Conservation (phyloP, 2,888 invertebrate genomes). For the Cecidostiba fungosa region DNA sequence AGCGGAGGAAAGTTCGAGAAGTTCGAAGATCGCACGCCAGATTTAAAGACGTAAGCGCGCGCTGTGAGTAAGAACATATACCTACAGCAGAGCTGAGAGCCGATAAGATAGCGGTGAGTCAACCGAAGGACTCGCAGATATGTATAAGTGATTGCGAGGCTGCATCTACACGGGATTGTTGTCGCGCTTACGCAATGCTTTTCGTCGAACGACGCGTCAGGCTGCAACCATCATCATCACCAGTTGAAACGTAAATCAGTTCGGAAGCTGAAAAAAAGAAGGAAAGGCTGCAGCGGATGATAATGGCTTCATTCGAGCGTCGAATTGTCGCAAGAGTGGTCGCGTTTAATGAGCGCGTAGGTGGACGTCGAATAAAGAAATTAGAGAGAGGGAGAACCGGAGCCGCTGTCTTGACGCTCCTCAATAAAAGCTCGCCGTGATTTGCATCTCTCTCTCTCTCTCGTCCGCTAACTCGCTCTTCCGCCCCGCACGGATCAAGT, state of each 20-base stretch:
- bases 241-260: neutral
- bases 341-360: conserved; percentile 24
- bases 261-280: neutral
- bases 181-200: no score
- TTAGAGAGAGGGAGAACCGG: conserved; percentile 43
- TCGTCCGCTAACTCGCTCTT: conserved; percentile 58
- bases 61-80: no score
- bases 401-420: conserved; percentile 31
- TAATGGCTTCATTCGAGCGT: conserved; percentile 37
- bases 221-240: no score
- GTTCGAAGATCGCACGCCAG: neutral
- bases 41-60: neutral
- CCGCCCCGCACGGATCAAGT: conserved; percentile 56
- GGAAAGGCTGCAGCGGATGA: neutral
- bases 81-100: no score
- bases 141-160: neutral
- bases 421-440: conserved; percentile 52
- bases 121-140: neutral
- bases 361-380: conserved; percentile 46
- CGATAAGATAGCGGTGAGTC: conserved; percentile 38
- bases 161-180: no score
- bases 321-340: neutral
- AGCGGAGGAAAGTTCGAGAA: no score
- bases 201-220: no score
- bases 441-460: conserved; percentile 51